A percentile compares a stretch with the other conserved stretches of the same genome.
These are phyloP conservation scores for Callorhinus ursinus DNA, from an alignment of 2,113 vertebrate species.

Conservation along the genomic window DNA sequence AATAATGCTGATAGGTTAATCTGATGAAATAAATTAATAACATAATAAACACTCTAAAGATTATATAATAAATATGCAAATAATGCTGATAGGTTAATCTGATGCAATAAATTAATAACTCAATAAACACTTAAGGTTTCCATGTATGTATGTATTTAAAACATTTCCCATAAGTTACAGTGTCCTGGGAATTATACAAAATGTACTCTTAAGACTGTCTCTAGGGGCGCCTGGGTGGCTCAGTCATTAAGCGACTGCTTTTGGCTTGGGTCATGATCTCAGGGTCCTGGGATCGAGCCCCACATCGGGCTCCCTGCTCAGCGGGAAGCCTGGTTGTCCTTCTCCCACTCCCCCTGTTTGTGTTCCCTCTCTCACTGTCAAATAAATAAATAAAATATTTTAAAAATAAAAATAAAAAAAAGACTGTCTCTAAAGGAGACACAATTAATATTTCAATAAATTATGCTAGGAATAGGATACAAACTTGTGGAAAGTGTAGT, in stretches of 20 bases:
- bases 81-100: not conserved
- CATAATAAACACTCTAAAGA: not conserved
- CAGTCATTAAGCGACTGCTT: no score
- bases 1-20: not conserved
- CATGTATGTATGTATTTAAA: not conserved
- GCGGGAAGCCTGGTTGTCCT: no score
- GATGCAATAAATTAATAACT: not conserved
- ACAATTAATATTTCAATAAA: conserved; percentile 22
- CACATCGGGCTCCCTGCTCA: no score
- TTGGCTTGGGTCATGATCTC: no score
- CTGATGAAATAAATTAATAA: not conserved
- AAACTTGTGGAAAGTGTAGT: not conserved
- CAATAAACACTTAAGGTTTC: not conserved
- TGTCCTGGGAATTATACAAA: not conserved
- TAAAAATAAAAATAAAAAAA: not conserved
- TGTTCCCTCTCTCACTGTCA: no score
- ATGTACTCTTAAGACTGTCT: not conserved
- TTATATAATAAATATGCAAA: conserved; percentile 24
- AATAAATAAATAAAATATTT: no score
- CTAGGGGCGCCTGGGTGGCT: no score
- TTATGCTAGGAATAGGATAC: not conserved
- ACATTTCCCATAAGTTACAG: not conserved
- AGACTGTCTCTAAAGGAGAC: not conserved
- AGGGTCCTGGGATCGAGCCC: no score
- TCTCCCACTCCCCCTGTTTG: no score